Base-by-base conservation (phyloP, 1,140 invertebrate genomes). In the Plodia interpunctella region DNA sequence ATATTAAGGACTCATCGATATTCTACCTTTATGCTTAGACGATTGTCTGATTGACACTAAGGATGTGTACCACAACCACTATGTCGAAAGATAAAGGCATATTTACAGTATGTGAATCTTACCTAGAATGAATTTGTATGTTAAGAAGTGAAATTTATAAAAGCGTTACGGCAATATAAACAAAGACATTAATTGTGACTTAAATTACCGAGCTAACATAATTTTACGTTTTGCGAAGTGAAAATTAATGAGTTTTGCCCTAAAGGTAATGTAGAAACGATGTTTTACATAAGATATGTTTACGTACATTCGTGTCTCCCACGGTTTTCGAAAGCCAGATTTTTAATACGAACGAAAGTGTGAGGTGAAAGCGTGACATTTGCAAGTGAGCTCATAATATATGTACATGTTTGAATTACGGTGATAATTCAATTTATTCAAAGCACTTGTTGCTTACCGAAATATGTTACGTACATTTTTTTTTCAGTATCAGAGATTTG, bases 321-420 rank as follows among this genome's bases (percentile, higher is more conserved):
- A 59, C 62, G 49, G 15, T 54, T 67, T 59, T 51, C 32, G 66
- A 70, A 70, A 72, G 72, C 72, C 65, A 65, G 44, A 60, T 65
- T 64, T 66, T 65, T 63, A 68, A 70, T 68, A 65, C 55, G 61
- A 69, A 78, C 10, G 78, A 80, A 80, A 80, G 75, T 80, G 62
- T 30, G 21, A 58, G 63, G 70, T 65, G 76, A 80, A 78, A 78
- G 74, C 63, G 59, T 66, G 62, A 74, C 63, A 68, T 76, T 70
- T 71, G 61, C 65, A 72, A 72, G 72, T 60, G 60, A 56, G 60
- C 8, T 15, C 5, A 44, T 44, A 44, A 44, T 44, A 44, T 44
- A 44, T 44, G 13, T 44, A 44, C 38, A 44, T 44, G n/a, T 44
- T 44, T 44, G 38, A 15, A 44, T 44, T 44, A 44, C 38, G 3